These are phyloP conservation scores for Catharus minimus DNA, from an alignment of 2,113 vertebrate species.

Conservation along the genomic window DNA sequence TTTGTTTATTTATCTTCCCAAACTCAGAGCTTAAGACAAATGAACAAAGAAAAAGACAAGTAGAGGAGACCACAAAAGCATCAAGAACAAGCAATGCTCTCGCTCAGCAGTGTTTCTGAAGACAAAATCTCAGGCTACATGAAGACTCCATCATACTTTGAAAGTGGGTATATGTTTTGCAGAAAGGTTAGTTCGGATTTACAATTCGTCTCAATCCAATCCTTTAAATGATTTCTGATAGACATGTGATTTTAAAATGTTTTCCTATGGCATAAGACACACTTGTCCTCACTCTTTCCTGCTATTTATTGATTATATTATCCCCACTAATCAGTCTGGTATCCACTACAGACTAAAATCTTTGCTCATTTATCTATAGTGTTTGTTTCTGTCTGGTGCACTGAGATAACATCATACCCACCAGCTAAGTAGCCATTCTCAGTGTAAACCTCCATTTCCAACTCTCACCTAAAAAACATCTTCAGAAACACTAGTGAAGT, in stretches of 20 bases:
- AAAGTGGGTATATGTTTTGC: neutral
- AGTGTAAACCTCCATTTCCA: neutral
- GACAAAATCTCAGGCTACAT: neutral
- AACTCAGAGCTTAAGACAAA: neutral
- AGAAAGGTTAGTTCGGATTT: neutral
- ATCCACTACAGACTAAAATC: neutral
- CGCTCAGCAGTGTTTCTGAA: neutral
- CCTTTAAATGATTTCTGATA: neutral
- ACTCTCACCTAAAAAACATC: neutral
- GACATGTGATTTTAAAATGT: neutral
- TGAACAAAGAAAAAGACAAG: neutral
- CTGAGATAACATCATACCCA: neutral
- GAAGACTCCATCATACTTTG: neutral
- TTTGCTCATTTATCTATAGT: neutral
- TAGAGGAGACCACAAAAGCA: neutral
- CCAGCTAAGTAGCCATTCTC: neutral
- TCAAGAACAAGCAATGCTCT: neutral
- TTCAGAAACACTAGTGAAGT: neutral
- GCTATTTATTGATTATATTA: neutral
- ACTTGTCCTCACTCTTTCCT: neutral
- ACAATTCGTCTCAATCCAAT: neutral
- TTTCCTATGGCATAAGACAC: neutral
- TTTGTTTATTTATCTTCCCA: neutral
- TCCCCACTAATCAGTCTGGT: neutral
- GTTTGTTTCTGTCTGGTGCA: neutral